These are phyloP conservation scores for Melopsittacus undulatus DNA, from an alignment of 2,797 vertebrate genomes.

Conservation along the genomic window DNA sequence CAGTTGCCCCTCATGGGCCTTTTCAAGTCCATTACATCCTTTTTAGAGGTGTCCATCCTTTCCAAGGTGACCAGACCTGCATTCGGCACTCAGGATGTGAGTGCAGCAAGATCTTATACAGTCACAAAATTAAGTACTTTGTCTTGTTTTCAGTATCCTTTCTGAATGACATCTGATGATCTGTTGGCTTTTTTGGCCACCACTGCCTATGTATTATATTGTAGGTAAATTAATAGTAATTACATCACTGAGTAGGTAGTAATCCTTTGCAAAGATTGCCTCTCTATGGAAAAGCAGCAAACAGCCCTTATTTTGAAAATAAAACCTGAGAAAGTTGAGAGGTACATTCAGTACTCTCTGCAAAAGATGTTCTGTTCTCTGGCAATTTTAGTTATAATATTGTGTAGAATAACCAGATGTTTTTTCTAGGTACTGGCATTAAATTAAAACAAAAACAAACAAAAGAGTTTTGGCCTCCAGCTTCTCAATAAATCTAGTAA, in stretches of 20 bases:
- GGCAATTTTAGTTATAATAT: slow-evolving; percentile 4
- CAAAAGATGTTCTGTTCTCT: slow-evolving; percentile 43
- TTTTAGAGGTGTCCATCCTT: background rate
- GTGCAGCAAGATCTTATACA: background rate
- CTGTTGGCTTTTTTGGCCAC: background rate
- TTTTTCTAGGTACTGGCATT: slow-evolving; percentile 53
- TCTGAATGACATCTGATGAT: background rate
- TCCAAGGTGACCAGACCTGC: background rate
- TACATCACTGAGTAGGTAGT: background rate
- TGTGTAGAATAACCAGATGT: slow-evolving; percentile 57
- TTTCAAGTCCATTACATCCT: background rate
- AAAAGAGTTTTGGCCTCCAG: slow-evolving; percentile 36
- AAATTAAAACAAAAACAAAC: slow-evolving; percentile 24
- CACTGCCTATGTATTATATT: background rate
- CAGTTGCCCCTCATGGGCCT: background rate
- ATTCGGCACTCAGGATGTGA: background rate
- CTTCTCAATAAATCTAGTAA: slow-evolving; percentile 60
- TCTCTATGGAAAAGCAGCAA: background rate
- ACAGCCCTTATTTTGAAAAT: background rate
- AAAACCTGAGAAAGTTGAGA: slow-evolving; percentile 9
- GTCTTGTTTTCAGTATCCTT: slow-evolving; percentile 12
- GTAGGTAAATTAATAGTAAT: background rate
- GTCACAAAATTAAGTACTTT: background rate
- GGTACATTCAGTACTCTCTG: slow-evolving; percentile 43
- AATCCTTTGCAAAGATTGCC: background rate